These are phyloP conservation scores for Ricordea florida DNA, from an alignment of 92 coral and sea anemone species.

Conservation along the genomic window DNA sequence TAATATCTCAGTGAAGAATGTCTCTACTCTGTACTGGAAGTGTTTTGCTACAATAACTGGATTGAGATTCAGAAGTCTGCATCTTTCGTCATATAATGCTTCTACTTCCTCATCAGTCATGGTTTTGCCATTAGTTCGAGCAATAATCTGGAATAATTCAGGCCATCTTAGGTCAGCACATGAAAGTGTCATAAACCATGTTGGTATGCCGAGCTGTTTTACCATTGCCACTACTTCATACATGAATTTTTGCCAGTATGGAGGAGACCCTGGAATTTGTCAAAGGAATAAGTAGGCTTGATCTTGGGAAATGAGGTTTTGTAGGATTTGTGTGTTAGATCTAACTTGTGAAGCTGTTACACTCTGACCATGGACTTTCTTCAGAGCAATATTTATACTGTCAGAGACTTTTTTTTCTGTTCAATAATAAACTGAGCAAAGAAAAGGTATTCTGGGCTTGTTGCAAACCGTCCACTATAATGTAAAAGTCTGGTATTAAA, in stretches of 20 bases:
- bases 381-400: constrained; percentile 36
- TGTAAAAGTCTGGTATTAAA: constrained; percentile 46
- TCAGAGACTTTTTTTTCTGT: constrained; percentile 34
- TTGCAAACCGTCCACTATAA: constrained; percentile 45
- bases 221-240: constrained; percentile 68
- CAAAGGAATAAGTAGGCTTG: constrained; percentile 25
- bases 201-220: constrained; percentile 41
- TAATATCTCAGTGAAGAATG: constrained; percentile 41
- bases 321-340: constrained; percentile 20
- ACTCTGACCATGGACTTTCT: constrained; percentile 35
- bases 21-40: constrained; percentile 54
- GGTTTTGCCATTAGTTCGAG: constrained; percentile 25
- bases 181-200: constrained; percentile 56
- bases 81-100: constrained; percentile 57
- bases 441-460: constrained; percentile 39
- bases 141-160: constrained; percentile 54
- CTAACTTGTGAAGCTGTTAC: constrained; percentile 2
- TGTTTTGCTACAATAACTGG: constrained; percentile 69
- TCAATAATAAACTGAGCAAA: constrained; percentile 64
- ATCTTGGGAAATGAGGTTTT: constrained; percentile 44
- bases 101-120: constrained; percentile 48
- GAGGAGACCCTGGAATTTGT: constrained; percentile 73
- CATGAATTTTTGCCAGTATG: constrained; percentile 71
- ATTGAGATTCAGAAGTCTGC: constrained; percentile 51
- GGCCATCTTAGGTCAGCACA: constrained; percentile 68